A percentile compares a stretch with the other conserved stretches of the same genome.
phyloP scores from a whole-genome alignment of 2,113 vertebrate species.

The Catharus bicknelli region DNA sequence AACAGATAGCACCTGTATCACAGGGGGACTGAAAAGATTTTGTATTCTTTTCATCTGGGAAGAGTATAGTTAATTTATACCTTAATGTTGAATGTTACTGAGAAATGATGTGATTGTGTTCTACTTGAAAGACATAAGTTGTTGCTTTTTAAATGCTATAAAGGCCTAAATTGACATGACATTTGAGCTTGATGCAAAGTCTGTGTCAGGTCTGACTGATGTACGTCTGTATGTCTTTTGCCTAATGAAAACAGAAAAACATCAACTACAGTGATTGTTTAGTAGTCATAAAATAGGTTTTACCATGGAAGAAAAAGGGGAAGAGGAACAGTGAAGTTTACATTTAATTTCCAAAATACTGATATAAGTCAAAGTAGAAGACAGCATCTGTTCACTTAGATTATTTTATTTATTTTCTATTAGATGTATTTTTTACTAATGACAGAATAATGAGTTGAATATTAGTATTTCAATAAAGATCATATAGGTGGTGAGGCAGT shows the following conservation, averaged over 20 bases:
- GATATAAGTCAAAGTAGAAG: not conserved
- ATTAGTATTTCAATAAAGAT: not conserved
- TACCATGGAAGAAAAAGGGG: not conserved
- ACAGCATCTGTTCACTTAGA: not conserved
- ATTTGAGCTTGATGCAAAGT: not conserved
- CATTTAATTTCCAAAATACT: not conserved
- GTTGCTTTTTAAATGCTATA: not conserved
- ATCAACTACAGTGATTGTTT: not conserved
- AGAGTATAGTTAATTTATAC: not conserved
- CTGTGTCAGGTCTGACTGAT: not conserved
- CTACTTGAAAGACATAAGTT: not conserved
- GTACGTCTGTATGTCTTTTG: not conserved
- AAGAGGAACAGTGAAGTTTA: not conserved
- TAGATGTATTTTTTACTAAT: not conserved
- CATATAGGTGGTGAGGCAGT: not conserved
- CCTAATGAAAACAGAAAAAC: not conserved
- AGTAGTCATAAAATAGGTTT: not conserved
- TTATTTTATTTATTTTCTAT: not conserved
- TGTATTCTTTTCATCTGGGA: slow-evolving; percentile 8
- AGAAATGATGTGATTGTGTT: slow-evolving; percentile 9
- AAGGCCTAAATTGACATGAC: not conserved
- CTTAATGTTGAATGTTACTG: not conserved
- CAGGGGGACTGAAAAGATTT: not conserved
- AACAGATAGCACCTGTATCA: not conserved
- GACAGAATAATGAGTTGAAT: not conserved